phyloP scores from a whole-genome alignment of 2,888 invertebrate genomes.

The Malacosoma neustria region DNA sequence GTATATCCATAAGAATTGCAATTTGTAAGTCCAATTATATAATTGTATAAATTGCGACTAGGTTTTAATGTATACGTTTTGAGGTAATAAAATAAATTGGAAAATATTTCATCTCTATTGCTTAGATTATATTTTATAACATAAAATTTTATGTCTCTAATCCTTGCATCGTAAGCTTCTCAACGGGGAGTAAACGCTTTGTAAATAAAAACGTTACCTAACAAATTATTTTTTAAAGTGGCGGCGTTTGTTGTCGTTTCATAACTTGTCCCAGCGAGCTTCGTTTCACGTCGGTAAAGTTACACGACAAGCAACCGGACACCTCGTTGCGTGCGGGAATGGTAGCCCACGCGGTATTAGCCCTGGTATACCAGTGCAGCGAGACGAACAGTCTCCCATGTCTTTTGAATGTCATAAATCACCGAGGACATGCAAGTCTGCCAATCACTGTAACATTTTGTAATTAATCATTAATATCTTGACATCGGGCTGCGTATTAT shows the following conservation, averaged over 20 bases:
- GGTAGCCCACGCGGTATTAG: conserved; percentile 24
- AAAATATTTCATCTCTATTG: not conserved
- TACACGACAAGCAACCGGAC: conserved; percentile 54
- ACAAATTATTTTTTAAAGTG: conserved; percentile 13
- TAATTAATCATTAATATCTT: too few relatives aligned
- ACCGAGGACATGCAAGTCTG: not conserved
- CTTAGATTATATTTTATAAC: not conserved
- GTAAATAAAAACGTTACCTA: not conserved
- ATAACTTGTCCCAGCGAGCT: conserved; percentile 53
- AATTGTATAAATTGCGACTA: not conserved
- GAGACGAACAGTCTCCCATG: not conserved
- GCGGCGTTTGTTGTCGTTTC: conserved; percentile 59
- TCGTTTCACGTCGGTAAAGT: conserved; percentile 46
- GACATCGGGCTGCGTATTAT: too few relatives aligned
- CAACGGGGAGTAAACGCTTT: not conserved
- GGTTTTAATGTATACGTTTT: not conserved
- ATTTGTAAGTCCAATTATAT: too few relatives aligned
- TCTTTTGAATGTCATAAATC: not conserved
- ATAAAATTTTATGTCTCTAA: not conserved
- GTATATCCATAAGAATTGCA: too few relatives aligned
- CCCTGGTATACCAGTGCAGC: conserved; percentile 2
- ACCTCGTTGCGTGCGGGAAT: conserved; percentile 42
- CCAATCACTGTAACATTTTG: not conserved
- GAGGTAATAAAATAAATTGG: not conserved
- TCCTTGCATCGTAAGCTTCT: not conserved